Conservation (phyloP, 2,888 invertebrate genomes). For the Litoditis marina region DNA sequence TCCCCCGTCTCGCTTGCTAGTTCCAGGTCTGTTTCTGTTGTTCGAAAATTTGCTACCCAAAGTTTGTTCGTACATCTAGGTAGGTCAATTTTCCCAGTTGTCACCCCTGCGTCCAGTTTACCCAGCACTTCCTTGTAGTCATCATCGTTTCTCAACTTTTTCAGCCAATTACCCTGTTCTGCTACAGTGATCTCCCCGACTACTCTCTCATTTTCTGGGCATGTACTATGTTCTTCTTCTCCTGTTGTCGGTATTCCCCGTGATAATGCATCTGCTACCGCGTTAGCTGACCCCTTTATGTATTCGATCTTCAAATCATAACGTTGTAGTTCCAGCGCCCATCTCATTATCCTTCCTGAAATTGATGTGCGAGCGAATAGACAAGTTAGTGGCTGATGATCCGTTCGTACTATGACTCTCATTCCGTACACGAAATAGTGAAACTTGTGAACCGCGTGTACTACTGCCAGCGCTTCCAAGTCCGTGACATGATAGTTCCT, state of each 20-base stretch:
- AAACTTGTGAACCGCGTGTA: conserved; percentile 19
- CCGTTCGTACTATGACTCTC: conserved; percentile 21
- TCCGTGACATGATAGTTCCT: conserved; percentile 25
- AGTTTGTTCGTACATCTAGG: too few species aligned
- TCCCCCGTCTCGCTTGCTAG: neutral
- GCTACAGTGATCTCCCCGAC: too few species aligned
- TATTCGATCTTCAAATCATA: conserved; percentile 8
- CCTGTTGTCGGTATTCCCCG: conserved; percentile 1
- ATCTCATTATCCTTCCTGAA: conserved; percentile 11
- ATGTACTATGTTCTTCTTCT: too few species aligned
- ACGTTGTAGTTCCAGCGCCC: conserved; percentile 11
- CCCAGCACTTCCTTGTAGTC: too few species aligned
- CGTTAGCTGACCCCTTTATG: too few species aligned
- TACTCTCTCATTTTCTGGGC: too few species aligned
- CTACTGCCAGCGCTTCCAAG: conserved; percentile 32
- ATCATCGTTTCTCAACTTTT: conserved; percentile 5
- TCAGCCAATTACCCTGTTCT: neutral
- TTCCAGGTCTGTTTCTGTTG: too few species aligned
- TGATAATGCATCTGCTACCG: conserved; percentile 22
- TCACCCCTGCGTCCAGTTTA: too few species aligned
- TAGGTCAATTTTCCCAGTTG: too few species aligned
- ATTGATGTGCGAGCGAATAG: conserved; percentile 5
- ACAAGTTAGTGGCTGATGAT: conserved; percentile 22
- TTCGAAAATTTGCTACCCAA: too few species aligned
- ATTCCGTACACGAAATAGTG: conserved; percentile 18